phyloP scores from a whole-genome alignment of 2,113 vertebrate species.

The Xiphorhynchus elegans region DNA sequence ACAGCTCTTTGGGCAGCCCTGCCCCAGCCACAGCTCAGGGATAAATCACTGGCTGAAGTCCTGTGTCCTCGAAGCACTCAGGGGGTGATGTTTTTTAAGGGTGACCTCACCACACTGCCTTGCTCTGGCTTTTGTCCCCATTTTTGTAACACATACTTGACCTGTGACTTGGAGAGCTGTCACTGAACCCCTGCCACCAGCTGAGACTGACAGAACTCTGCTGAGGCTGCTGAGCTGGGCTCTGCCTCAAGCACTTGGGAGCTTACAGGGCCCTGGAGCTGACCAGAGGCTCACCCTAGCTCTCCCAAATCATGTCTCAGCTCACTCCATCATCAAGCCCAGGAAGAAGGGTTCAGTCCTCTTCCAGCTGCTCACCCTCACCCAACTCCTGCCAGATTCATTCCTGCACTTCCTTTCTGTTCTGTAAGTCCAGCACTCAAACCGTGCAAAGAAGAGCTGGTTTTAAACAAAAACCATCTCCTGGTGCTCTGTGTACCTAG shows the following conservation, averaged over 20 bases:
- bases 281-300: not conserved
- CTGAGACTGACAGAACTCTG: not conserved
- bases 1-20: not conserved
- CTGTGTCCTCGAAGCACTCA: not conserved
- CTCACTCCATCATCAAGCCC: not conserved
- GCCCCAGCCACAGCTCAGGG: not conserved
- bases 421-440: not conserved
- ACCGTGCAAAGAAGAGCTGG: not conserved
- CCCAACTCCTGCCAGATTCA: not conserved
- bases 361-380: not conserved
- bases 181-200: not conserved
- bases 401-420: not conserved
- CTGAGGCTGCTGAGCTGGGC: not conserved
- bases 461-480: not conserved
- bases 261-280: not conserved
- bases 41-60: not conserved
- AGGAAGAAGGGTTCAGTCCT: not conserved
- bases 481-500: not conserved
- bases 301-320: not conserved
- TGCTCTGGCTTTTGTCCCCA: not conserved
- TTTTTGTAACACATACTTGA: not conserved
- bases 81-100: rapidly evolving
- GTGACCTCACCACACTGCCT: not conserved
- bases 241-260: not conserved
- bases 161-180: not conserved